Evolutionary conservation across 2,797 vertebrate species (phyloP).

Genomic region (Muraenolepis orangiensis): DNA sequence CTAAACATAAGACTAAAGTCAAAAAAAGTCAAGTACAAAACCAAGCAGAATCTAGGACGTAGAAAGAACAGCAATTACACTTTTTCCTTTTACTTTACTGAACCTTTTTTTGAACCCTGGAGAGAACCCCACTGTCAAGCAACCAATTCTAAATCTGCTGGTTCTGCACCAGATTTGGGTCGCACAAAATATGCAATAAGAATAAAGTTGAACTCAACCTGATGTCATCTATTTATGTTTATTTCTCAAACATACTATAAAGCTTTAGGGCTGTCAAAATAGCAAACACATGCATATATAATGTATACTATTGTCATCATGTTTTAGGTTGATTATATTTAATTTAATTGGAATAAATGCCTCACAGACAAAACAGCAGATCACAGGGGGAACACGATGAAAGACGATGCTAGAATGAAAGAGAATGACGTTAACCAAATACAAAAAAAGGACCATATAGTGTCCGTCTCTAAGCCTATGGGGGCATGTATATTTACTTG

Average conservation of each 20-base stretch:
- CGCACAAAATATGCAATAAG: neutral
- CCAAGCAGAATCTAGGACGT: too few relatives aligned
- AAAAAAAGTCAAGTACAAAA: too few relatives aligned
- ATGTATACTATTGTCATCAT: neutral
- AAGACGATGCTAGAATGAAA: neutral
- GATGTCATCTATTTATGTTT: neutral
- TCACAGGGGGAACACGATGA: neutral
- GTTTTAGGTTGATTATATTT: neutral
- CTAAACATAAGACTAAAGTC: too few relatives aligned
- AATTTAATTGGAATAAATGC: neutral
- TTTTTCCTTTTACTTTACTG: too few relatives aligned
- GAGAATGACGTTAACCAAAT: neutral
- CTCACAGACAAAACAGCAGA: neutral
- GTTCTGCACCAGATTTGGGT: too few relatives aligned
- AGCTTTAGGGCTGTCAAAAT: neutral
- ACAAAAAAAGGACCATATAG: neutral
- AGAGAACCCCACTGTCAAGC: too few relatives aligned
- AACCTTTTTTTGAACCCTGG: too few relatives aligned
- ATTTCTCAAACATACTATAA: neutral
- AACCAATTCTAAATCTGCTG: too few relatives aligned
- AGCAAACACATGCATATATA: neutral
- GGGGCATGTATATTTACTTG: neutral
- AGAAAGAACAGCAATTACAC: too few relatives aligned
- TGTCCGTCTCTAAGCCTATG: neutral
- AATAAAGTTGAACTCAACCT: neutral